Conservation (phyloP, 2,113 vertebrate species). For the Tretioscincus oriximinensis region DNA sequence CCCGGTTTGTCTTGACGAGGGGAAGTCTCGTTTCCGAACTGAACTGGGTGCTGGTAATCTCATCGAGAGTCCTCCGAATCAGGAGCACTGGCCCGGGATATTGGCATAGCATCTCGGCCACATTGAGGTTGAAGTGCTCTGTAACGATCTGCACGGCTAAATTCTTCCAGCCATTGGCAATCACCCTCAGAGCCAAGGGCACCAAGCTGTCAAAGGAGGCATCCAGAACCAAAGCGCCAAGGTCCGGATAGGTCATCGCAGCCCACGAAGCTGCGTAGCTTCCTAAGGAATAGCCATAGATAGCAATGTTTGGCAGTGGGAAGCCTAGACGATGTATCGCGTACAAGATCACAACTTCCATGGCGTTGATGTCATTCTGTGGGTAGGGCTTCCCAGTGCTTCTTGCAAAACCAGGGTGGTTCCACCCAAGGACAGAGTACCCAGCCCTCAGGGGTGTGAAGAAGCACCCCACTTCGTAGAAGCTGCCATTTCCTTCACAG, state of each 20-base stretch:
- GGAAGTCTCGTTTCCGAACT: not conserved
- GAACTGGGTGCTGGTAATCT: constrained; percentile 50
- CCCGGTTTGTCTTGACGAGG: constrained; percentile 50
- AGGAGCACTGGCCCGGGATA: constrained; percentile 59
- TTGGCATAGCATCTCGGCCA: constrained; percentile 49
- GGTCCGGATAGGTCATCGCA: constrained; percentile 55
- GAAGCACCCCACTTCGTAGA: constrained; percentile 90
- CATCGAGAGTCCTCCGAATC: constrained; percentile 53
- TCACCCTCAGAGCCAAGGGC: constrained; percentile 52
- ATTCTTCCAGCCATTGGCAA: constrained; percentile 52
- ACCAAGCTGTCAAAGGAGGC: constrained; percentile 67
- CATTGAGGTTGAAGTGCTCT: constrained; percentile 62
- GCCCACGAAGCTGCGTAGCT: constrained; percentile 82
- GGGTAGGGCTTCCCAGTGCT: constrained; percentile 86
- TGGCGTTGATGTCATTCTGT: constrained; percentile 85
- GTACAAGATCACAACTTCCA: constrained; percentile 88
- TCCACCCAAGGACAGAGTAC: constrained; percentile 91
- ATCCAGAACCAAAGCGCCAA: constrained; percentile 61
- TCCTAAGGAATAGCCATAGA: constrained; percentile 90
- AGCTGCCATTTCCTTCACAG: constrained; percentile 89
- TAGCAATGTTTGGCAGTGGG: constrained; percentile 70
- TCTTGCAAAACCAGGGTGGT: constrained; percentile 86
- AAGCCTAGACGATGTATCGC: constrained; percentile 82
- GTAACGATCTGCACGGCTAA: constrained; percentile 53
- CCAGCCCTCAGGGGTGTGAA: constrained; percentile 85